phyloP scores from a whole-genome alignment of 2,888 invertebrate species.

The Synanthedon andrenaeformis region DNA sequence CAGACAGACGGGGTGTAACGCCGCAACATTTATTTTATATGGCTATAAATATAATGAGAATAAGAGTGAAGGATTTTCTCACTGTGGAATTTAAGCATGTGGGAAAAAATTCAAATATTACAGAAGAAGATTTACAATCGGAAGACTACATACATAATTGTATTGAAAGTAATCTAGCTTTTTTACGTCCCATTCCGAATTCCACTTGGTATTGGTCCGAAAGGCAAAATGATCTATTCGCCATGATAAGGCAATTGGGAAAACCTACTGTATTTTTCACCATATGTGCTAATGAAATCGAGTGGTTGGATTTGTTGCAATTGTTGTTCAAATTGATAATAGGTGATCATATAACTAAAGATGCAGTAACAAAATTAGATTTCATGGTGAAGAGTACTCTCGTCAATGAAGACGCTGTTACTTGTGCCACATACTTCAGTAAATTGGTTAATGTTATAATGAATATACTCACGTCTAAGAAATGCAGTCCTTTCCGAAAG shows the following conservation, averaged over 20 bases:
- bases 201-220: conserved; percentile 30
- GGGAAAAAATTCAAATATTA: conserved; percentile 18
- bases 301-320: conserved; percentile 24
- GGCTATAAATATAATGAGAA: conserved; percentile 24
- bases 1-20: conserved; percentile 31
- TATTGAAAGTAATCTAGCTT: conserved; percentile 21
- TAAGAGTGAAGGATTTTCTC: conserved; percentile 8
- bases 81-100: conserved; percentile 18
- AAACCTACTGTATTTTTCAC: conserved; percentile 35
- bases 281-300: conserved; percentile 35
- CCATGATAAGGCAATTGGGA: conserved; percentile 37
- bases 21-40: conserved; percentile 23
- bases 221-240: conserved; percentile 33
- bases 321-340: conserved; percentile 25
- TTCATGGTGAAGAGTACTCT: conserved; percentile 15
- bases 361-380: conserved; percentile 10
- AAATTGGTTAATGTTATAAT: conserved; percentile 25
- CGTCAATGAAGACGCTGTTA: conserved; percentile 26
- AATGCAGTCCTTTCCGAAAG: conserved; percentile 27
- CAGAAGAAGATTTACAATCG: conserved; percentile 19
- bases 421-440: conserved; percentile 26
- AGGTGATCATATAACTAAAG: conserved; percentile 14
- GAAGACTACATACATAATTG: conserved; percentile 2
- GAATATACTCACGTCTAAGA: conserved; percentile 18
- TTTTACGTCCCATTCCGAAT: conserved; percentile 30